Evolutionary conservation across 2,113 vertebrate genomes (phyloP).

Genomic region (Machaerirhynchus nigripectus): DNA sequence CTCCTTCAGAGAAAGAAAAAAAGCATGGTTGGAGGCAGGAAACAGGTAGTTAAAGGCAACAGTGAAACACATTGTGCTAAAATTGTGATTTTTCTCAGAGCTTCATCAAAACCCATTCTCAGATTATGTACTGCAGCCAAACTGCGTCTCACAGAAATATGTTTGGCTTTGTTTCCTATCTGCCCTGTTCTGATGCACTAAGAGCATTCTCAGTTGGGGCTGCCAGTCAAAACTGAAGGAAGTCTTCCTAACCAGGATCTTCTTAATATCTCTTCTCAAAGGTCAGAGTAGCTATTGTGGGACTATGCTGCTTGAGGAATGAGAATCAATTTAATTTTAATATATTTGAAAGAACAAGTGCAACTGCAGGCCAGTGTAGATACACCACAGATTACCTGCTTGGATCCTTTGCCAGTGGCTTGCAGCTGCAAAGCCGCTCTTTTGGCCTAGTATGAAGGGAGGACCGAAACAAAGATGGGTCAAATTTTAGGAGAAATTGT

Average conservation of each 20-base stretch:
- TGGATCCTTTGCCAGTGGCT: neutral
- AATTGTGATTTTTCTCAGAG: neutral
- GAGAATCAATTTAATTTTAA: neutral
- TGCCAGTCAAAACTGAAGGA: neutral
- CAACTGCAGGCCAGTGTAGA: neutral
- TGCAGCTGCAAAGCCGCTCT: neutral
- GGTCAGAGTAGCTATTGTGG: neutral
- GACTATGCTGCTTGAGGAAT: neutral
- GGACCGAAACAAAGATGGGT: neutral
- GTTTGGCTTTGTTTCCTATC: neutral
- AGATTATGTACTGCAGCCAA: neutral
- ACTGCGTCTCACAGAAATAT: neutral
- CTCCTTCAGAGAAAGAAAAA: neutral
- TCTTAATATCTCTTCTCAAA: neutral
- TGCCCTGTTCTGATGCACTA: neutral
- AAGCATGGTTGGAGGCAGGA: neutral
- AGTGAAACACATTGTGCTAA: neutral
- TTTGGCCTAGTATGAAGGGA: neutral
- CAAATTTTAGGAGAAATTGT: neutral
- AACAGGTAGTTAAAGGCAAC: neutral
- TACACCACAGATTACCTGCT: neutral
- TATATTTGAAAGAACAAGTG: neutral
- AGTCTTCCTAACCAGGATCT: neutral
- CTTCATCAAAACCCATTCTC: neutral
- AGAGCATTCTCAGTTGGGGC: neutral